Evolutionary conservation across 1,140 invertebrate species (phyloP).

Genomic region (Cecropterus lyciades): DNA sequence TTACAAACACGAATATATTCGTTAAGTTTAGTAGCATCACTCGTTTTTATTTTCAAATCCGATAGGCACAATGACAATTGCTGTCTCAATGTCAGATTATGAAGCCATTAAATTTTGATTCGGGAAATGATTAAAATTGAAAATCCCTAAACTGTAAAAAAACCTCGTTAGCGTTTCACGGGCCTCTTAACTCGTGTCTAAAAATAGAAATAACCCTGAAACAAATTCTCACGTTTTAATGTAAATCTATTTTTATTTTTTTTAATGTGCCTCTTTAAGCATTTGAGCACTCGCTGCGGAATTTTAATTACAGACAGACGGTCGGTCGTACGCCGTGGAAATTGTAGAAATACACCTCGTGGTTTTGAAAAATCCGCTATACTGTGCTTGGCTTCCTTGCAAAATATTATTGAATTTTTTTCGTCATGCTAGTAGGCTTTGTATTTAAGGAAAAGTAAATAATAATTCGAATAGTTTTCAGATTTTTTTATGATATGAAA

Average conservation of each 20-base stretch:
- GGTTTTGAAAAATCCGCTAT: background rate
- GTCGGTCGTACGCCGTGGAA: background rate
- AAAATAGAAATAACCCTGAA: slow-evolving; percentile 10
- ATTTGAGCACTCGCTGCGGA: background rate
- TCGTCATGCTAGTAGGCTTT: too few relatives aligned
- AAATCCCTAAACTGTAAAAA: background rate
- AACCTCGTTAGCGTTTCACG: slow-evolving; percentile 1
- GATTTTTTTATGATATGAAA: too few relatives aligned
- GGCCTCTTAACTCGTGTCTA: background rate
- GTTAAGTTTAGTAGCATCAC: too few relatives aligned
- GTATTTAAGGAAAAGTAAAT: too few relatives aligned
- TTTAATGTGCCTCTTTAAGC: slow-evolving; percentile 9
- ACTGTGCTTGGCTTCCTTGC: background rate
- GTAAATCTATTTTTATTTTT: slow-evolving; percentile 14
- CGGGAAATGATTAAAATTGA: too few relatives aligned
- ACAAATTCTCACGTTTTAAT: slow-evolving; percentile 1
- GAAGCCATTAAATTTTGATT: too few relatives aligned
- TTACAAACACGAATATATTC: too few relatives aligned
- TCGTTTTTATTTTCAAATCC: too few relatives aligned
- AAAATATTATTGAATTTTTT: too few relatives aligned
- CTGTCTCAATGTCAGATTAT: too few relatives aligned
- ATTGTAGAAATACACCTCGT: background rate
- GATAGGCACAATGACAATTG: too few relatives aligned
- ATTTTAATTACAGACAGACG: slow-evolving; percentile 12
- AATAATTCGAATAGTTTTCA: too few relatives aligned